Conservation (phyloP, 92 coral and sea anemone genomes). For the Siderastrea siderea region DNA sequence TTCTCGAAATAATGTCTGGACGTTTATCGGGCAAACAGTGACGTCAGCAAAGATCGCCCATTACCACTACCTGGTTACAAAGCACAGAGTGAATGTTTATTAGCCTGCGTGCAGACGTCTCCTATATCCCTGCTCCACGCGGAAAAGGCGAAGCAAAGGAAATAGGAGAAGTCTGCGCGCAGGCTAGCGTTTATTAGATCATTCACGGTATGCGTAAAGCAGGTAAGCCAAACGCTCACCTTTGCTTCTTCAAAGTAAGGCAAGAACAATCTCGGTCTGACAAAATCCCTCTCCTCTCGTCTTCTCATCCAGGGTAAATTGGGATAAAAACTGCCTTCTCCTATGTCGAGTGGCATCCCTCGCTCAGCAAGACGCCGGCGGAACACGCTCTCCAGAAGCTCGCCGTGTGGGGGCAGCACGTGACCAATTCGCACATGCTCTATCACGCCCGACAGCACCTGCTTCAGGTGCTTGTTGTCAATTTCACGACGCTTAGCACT, state of each 20-base stretch:
- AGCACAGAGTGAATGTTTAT: too few species aligned
- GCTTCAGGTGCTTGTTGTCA: slow-evolving; percentile 82
- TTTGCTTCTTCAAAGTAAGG: slow-evolving; percentile 95
- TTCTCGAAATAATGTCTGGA: too few species aligned
- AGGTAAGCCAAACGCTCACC: slow-evolving; percentile 51
- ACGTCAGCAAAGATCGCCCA: too few species aligned
- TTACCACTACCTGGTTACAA: too few species aligned
- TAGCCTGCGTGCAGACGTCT: too few species aligned
- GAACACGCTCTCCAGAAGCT: slow-evolving; percentile 82
- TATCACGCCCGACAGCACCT: slow-evolving; percentile 84
- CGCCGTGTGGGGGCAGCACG: slow-evolving; percentile 87
- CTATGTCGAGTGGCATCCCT: slow-evolving; percentile 96
- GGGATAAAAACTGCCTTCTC: slow-evolving; percentile 93
- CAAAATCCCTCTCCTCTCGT: slow-evolving; percentile 88
- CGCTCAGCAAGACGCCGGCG: slow-evolving; percentile 87
- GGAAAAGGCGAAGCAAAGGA: too few species aligned
- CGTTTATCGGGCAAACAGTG: too few species aligned
- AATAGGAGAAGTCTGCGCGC: too few species aligned
- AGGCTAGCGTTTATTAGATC: too few species aligned
- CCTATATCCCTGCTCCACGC: too few species aligned
- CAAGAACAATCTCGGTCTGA: slow-evolving; percentile 88
- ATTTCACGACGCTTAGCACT: slow-evolving; percentile 82
- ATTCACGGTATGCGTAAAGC: background rate
- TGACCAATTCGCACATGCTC: slow-evolving; percentile 92
- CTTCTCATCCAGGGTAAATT: slow-evolving; percentile 95